Percentiles rank a stretch among this genome's conserved stretches.
Evolutionary conservation across 2,797 vertebrate species (phyloP).

Genomic region (Tauraco hartlaubi): DNA sequence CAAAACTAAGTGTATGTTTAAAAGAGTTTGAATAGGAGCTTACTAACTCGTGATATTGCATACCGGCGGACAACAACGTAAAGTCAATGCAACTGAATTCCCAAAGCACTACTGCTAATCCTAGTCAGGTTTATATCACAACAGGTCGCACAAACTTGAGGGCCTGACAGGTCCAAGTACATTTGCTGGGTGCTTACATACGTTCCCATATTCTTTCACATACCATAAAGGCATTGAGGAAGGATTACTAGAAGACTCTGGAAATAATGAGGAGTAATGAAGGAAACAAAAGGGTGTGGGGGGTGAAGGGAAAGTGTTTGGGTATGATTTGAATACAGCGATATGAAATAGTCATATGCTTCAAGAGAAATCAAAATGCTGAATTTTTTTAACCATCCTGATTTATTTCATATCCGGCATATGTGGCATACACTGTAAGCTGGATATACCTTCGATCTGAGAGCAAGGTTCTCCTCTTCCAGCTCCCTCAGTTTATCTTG

Average conservation of each 20-base stretch:
- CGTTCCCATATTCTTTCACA: neutral
- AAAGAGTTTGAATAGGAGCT: neutral
- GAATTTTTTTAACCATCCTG: neutral
- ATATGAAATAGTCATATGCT: neutral
- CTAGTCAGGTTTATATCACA: neutral
- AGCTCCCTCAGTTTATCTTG: constrained; percentile 92
- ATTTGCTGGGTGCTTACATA: neutral
- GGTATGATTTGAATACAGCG: neutral
- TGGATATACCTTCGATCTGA: constrained; percentile 87
- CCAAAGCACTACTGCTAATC: neutral
- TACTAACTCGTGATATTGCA: neutral
- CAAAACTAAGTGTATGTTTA: neutral
- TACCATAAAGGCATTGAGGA: neutral
- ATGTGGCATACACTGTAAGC: rapidly evolving
- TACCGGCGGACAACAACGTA: neutral
- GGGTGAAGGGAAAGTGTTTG: neutral
- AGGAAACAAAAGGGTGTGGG: neutral
- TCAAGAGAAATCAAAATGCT: neutral
- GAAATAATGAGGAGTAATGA: neutral
- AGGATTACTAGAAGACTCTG: neutral
- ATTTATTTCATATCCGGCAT: neutral
- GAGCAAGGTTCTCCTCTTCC: constrained; percentile 93
- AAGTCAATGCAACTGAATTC: neutral
- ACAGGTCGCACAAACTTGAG: neutral
- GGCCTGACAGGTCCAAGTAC: neutral